Evolutionary conservation across 2,888 invertebrate species (phyloP), one percentile per base, ranked within the genome.

Genomic region (Nomada lathburiana): DNA sequence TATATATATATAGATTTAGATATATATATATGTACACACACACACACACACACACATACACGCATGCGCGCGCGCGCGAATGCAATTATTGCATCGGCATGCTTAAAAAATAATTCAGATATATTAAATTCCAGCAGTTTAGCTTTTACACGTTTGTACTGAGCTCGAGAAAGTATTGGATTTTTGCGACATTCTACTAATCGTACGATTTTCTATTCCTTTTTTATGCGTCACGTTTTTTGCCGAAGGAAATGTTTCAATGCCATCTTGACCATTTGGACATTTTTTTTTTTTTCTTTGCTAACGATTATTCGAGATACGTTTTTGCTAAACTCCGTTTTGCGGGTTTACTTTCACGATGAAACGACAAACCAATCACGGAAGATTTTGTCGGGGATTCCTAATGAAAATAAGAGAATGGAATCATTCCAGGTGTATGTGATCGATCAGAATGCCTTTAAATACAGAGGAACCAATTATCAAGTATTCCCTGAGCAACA

Each of bases 111-210:
- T 47, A 71, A 62, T 26, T 29, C 63, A 73, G 29, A 67, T 74
- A 62, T 68, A 62, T 20, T 63, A 55, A 70, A 75, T 76, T 83
- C 64, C 53, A 73, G 47, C 71, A 75, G 76, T 78, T 84, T 85
- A 84, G 84, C 81, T 85, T 85, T 85, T 85, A 84, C 85, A 85
- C 78, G 70, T 85, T 85, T 85, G 79, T 85, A 85, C 76, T 67
- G 76, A 73, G 20, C 36, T 73, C 62, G 62, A 69, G 60, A 70
- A 72, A 55, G 62, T 59, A 72, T 84, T 82, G 53, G 67, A 78
- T 83, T 50, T 67, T 75, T 69, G 67, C 75, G 20, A 72, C 50
- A 23, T 53, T 23, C 13, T 52, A 62, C 53, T 60, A 62, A 82
- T 82, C 68, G 57, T 73, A 77, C 76, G 63, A 60, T 68, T 84